These are phyloP conservation scores for Physocephala rufipes DNA, from an alignment of 2,888 invertebrate species.

Conservation along the genomic window DNA sequence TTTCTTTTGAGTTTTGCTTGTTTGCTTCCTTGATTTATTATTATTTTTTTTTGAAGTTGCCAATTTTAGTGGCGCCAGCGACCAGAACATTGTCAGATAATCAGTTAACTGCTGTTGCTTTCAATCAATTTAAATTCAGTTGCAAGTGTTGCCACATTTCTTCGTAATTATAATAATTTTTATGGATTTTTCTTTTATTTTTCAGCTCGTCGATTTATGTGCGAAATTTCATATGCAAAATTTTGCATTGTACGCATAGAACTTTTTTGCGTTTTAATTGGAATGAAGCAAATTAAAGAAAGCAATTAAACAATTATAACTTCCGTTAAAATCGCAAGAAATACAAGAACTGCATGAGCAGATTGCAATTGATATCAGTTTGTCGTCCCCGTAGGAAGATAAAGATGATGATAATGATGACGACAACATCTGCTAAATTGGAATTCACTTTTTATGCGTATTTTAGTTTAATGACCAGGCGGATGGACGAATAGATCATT, in stretches of 20 bases:
- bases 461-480: too few species aligned
- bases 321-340: slow-evolving; percentile 2
- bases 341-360: too few species aligned
- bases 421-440: too few species aligned
- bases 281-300: background rate
- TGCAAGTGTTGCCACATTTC: background rate
- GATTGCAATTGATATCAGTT: too few species aligned
- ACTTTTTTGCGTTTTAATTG: background rate
- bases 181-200: background rate
- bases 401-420: too few species aligned
- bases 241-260: background rate
- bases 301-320: slow-evolving; percentile 1
- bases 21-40: background rate
- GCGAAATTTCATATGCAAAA: background rate
- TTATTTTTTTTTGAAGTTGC: background rate
- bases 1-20: too few species aligned
- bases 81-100: background rate
- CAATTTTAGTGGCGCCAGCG: slow-evolving; percentile 12
- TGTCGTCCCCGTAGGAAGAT: too few species aligned
- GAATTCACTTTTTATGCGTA: too few species aligned
- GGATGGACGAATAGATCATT: too few species aligned
- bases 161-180: too few species aligned
- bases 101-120: background rate
- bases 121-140: background rate
- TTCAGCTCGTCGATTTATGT: background rate